Conservation (phyloP, 2,113 vertebrate species). For the Ginglymostoma cirratum region DNA sequence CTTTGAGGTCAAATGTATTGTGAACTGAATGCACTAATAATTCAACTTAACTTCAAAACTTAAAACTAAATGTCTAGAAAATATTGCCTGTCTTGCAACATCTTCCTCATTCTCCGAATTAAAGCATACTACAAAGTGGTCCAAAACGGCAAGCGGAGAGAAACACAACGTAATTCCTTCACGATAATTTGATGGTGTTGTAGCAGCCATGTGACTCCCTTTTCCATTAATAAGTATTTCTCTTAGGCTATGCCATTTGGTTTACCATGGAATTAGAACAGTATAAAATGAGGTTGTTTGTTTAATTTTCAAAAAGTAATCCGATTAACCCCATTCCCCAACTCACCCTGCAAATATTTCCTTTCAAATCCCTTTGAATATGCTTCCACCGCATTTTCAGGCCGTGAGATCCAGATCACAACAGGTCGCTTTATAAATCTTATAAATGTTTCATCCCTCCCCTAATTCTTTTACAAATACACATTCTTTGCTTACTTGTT, state of each 20-base stretch:
- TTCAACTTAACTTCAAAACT: constrained; percentile 6
- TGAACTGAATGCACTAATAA: constrained; percentile 21
- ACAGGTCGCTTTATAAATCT: background rate
- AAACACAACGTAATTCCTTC: background rate
- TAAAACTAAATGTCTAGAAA: constrained; percentile 8
- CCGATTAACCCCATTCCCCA: background rate
- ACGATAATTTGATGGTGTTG: background rate
- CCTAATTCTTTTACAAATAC: background rate
- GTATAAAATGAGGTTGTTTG: background rate
- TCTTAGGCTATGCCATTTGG: background rate
- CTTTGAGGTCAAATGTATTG: background rate
- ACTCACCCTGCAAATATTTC: background rate
- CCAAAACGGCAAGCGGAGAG: background rate
- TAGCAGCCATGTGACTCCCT: background rate
- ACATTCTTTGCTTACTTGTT: background rate
- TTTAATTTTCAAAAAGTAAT: background rate
- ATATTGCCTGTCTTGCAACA: background rate
- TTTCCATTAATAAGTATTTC: background rate
- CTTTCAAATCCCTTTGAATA: background rate
- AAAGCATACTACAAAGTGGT: background rate
- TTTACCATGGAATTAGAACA: background rate
- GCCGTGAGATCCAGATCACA: background rate
- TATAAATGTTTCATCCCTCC: background rate
- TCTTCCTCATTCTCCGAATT: background rate
- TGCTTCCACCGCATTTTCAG: background rate